Evolutionary conservation across 2,113 vertebrate species (phyloP), one percentile per base, ranked within the genome.

Genomic region (Ceratotherium simum): DNA sequence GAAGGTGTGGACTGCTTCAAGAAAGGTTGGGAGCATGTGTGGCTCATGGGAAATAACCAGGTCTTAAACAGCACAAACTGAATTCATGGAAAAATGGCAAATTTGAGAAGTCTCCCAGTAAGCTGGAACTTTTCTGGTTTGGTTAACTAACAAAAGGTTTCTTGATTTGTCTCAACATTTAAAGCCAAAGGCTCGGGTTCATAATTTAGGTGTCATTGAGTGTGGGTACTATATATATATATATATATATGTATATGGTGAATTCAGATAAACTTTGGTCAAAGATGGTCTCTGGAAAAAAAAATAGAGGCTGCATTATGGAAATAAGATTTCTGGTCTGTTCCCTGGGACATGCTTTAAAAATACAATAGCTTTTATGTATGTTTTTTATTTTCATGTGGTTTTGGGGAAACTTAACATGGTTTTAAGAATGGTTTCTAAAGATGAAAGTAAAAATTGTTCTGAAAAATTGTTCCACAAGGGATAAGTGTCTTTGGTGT

Each of bases 81-180:
- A 98, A 96, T 97, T 98, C 83, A 94, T 96, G 97, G 84, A 64
- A 96, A 95, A 97, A 91, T 83, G 96, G 70, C 95, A 98, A 97
- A 96, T 98, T 98, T 89, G 97, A 98, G 96, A 98, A 98, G 97
- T 98, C 97, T 98, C 90, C 97, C 88, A 98, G 97, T 98, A 98
- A 98, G 97, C 96, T 97, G 97, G 98, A 98, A 98, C 97, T 98
- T 98, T 98, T 98, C 97, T 98, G 98, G 97, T 98, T 97, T 98
- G 96, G 97, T 98, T 98, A 97, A 97, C 97, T 96, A 93, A 98
- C 90, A 97, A 95, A 98, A 93, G 97, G 98, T 98, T 97, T 97
- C 84, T 97, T 98, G 96, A 98, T 97, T 96, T 97, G 56, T 97
- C 56, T 95, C 84, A 98, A 97, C 92, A 96, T 96, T 96, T 97